Conservation (phyloP, 2,888 invertebrate genomes). For the Muscina levida region DNA sequence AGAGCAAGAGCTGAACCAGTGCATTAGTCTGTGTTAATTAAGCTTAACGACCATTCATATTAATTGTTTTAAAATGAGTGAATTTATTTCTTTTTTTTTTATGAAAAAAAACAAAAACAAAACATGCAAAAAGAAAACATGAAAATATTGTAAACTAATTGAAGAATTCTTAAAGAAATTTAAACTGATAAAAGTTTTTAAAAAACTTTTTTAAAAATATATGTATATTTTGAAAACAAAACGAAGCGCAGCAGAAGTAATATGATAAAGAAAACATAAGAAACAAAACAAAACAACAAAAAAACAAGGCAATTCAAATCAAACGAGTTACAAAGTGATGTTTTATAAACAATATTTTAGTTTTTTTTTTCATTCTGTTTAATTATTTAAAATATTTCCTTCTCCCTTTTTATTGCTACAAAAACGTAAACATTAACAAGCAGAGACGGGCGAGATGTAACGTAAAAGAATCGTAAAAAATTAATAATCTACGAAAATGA, state of each 20-base stretch:
- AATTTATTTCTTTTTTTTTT: background rate
- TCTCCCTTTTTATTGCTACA: too few species aligned
- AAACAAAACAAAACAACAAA: too few species aligned
- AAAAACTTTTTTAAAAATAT: slow-evolving; percentile 62
- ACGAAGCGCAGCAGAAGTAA: too few species aligned
- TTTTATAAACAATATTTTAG: slow-evolving; percentile 69
- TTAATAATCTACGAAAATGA: too few species aligned
- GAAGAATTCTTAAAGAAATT: slow-evolving; percentile 60
- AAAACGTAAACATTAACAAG: slow-evolving; percentile 48
- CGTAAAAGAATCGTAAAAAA: slow-evolving; percentile 10
- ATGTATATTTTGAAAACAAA: slow-evolving; percentile 28
- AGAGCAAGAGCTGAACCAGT: slow-evolving; percentile 71
- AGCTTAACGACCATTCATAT: slow-evolving; percentile 11
- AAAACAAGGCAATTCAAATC: slow-evolving; percentile 74
- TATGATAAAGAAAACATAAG: too few species aligned
- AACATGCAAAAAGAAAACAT: background rate
- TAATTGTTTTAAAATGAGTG: slow-evolving; percentile 19
- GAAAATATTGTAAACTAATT: slow-evolving; percentile 46
- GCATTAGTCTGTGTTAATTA: slow-evolving; percentile 78
- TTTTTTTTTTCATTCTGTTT: slow-evolving; percentile 43
- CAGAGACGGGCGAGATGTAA: slow-evolving; percentile 18
- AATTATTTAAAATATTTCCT: slow-evolving; percentile 45
- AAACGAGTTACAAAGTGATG: slow-evolving; percentile 79
- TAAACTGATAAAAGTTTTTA: slow-evolving; percentile 55
- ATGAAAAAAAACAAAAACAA: slow-evolving; percentile 5